Base-by-base conservation (phyloP, 2,888 invertebrate genomes). In the Eupithecia abbreviata region DNA sequence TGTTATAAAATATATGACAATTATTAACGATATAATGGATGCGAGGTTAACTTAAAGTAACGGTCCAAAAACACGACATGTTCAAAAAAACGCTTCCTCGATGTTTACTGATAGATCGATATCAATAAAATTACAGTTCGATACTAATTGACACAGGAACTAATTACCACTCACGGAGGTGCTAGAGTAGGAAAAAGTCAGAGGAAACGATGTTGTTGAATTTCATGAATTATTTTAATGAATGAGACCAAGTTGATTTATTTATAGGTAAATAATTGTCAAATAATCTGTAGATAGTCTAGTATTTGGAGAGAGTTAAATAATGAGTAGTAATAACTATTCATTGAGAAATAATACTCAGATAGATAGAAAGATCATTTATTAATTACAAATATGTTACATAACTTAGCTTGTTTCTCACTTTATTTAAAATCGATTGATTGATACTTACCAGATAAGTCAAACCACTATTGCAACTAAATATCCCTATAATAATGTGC, bases 161-260 rank as follows among this genome's bases (percentile, higher is more conserved):
- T 66, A 70, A 78, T 78, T 76, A 76, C 10, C 66, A 13, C 18
- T 74, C 78, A 78, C 78, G 78, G 73, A 78, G 62, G 75, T 74
- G 73, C 55, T 43, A 68, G 51, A 45, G 69, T 65, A 13, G 42
- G 41, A 71, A 73, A 58, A 71, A 67, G 45, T 67, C 58, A 12
- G 72, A 69, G 72, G 74, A 74, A 74, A 69, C 67, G 12, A 5
- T 41, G 13, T 12, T 18, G 45, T n/a, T 67, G 41, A 65, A 65
- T 65, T 67, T 9, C 13, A 43, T 67, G 43, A 67, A 67, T 43
- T 42, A 15, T 55, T 55, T 3, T n/a, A n/a, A 55, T 55, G 3
- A 18, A 58, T 18, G 5, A 51, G 51, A 6, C 18, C 9, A 18
- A 18, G 7, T n/a, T 18, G 55, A 18, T 55, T 55, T 55, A 55